Evolutionary conservation across 2,797 vertebrate species (phyloP).

Genomic region (Sarcophilus harrisii): DNA sequence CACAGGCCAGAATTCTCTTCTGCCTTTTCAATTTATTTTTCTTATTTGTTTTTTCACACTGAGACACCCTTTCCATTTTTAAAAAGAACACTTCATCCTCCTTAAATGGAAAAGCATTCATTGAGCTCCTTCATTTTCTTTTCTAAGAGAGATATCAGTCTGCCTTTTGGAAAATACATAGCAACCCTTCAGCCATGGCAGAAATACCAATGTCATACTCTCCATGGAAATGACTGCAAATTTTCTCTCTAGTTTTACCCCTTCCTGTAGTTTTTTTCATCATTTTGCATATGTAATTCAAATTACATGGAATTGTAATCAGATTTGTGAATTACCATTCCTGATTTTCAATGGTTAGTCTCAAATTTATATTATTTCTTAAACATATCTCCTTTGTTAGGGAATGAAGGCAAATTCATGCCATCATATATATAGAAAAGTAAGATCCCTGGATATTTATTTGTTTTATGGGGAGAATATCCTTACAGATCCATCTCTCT

Average conservation of each 20-base stretch:
- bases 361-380: constrained; percentile 33
- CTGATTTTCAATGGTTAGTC: constrained; percentile 9
- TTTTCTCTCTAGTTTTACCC: background rate
- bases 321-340: background rate
- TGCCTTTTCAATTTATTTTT: background rate
- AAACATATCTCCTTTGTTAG: constrained; percentile 6
- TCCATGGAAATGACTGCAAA: background rate
- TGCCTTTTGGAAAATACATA: background rate
- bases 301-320: background rate
- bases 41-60: background rate
- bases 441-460: constrained; percentile 28
- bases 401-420: constrained; percentile 28
- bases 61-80: background rate
- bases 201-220: background rate
- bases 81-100: background rate
- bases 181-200: background rate
- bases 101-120: background rate
- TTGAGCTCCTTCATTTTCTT: background rate
- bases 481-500: constrained; percentile 22
- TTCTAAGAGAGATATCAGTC: background rate
- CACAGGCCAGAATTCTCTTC: background rate
- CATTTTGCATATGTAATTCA: background rate
- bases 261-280: background rate
- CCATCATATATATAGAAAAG: constrained; percentile 6
- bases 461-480: background rate